Evolutionary conservation across 2,888 invertebrate genomes (phyloP).

Genomic region (Megamerina dolium): DNA sequence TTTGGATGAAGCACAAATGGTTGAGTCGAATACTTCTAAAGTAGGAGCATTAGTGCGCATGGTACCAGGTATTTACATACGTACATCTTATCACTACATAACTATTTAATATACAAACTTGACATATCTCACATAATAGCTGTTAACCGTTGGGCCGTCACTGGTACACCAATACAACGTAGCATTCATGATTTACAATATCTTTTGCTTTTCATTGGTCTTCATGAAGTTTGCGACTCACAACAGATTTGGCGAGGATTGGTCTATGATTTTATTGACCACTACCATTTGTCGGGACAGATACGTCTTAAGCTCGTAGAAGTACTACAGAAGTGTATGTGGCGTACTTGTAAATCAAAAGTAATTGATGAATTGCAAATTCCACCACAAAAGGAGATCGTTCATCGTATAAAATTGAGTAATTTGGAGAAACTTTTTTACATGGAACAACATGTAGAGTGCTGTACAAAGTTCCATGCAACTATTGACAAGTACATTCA

Average conservation of each 20-base stretch:
- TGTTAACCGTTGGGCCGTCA: constrained; percentile 66
- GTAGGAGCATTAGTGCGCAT: constrained; percentile 51
- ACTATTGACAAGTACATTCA: constrained; percentile 42
- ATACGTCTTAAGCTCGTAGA: constrained; percentile 21
- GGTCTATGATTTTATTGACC: constrained; percentile 29
- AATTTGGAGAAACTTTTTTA: constrained; percentile 71
- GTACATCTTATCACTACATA: no score
- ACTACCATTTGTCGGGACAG: constrained; percentile 1
- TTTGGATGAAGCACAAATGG: constrained; percentile 76
- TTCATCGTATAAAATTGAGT: constrained; percentile 61
- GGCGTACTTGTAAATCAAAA: constrained; percentile 64
- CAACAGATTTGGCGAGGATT: constrained; percentile 34
- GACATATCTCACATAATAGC: constrained; percentile 36
- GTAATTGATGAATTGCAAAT: constrained; percentile 63
- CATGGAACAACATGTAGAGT: constrained; percentile 55
- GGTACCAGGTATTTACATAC: constrained; percentile 30
- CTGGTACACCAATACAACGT: constrained; percentile 66
- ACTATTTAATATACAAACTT: not conserved
- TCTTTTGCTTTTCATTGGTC: constrained; percentile 47
- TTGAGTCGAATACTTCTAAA: constrained; percentile 56
- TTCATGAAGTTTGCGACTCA: constrained; percentile 33
- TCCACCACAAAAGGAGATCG: constrained; percentile 56
- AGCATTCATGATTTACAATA: constrained; percentile 51
- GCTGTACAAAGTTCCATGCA: constrained; percentile 50
- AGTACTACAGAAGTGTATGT: constrained; percentile 46